Conservation (phyloP, 2,113 vertebrate species). For the Chaetops frenatus region DNA sequence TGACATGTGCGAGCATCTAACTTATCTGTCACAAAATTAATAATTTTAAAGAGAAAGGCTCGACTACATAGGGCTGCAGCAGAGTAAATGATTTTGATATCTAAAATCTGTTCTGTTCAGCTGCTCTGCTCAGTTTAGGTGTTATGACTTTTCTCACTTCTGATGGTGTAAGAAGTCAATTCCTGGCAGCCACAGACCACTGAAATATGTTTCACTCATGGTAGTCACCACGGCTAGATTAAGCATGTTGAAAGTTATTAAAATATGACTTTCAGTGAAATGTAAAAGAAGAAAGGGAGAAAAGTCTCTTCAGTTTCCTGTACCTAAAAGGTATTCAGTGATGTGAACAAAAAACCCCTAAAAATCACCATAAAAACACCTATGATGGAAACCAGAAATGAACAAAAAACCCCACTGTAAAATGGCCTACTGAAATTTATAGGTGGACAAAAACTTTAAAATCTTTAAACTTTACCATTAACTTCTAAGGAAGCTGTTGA, state of each 20-base stretch:
- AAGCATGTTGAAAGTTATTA: background rate
- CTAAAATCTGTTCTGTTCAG: background rate
- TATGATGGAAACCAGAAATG: rapidly evolving
- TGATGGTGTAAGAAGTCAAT: background rate
- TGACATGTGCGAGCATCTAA: background rate
- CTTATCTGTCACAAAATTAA: background rate
- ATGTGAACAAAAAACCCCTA: background rate
- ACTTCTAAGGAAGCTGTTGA: background rate
- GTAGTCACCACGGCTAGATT: background rate
- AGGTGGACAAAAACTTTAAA: background rate
- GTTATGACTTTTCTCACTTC: background rate
- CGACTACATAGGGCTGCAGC: background rate
- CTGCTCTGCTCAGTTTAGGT: background rate
- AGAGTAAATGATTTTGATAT: background rate
- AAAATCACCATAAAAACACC: too few species aligned
- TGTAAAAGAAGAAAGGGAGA: background rate
- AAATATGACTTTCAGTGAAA: background rate
- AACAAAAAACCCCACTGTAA: background rate
- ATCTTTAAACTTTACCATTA: rapidly evolving
- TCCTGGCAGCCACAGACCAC: background rate
- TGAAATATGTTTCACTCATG: background rate
- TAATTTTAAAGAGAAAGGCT: background rate
- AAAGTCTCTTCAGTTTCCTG: background rate
- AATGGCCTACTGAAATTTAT: background rate
- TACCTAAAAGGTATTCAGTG: background rate